A percentile compares a stretch with the other conserved stretches of the same genome.
Evolutionary conservation across 2,888 invertebrate genomes (phyloP).

Genomic region (Lumbricus terrestris): DNA sequence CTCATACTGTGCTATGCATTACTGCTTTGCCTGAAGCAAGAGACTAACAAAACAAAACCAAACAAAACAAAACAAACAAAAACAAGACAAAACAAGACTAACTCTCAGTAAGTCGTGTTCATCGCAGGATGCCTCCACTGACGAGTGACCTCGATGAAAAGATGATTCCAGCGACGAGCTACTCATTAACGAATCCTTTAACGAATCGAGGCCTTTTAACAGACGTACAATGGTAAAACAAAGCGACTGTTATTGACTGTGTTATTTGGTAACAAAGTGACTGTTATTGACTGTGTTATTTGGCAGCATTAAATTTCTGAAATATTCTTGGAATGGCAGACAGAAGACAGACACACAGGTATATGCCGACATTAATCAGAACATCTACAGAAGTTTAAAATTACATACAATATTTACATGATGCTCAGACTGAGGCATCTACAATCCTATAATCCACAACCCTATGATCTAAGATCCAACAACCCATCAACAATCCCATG

Average conservation of each 20-base stretch:
- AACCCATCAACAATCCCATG: too few species aligned
- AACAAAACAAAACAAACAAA: too few species aligned
- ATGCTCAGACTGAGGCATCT: too few species aligned
- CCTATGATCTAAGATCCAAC: too few species aligned
- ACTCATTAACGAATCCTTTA: slow-evolving; percentile 31
- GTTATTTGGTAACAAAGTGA: neutral
- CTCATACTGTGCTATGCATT: too few species aligned
- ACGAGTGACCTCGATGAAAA: slow-evolving; percentile 25
- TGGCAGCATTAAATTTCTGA: neutral
- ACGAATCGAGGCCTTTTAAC: slow-evolving; percentile 19
- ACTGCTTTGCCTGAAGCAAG: neutral
- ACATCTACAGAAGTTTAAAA: too few species aligned
- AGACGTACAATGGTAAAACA: neutral
- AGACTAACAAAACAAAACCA: neutral
- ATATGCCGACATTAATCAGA: too few species aligned
- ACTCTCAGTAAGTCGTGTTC: slow-evolving; percentile 28
- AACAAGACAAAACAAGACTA: neutral
- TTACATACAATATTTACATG: too few species aligned
- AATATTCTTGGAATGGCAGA: neutral
- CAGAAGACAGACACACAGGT: neutral
- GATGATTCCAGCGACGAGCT: slow-evolving; percentile 30
- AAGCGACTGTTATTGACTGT: neutral
- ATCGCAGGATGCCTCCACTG: slow-evolving; percentile 30
- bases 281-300: neutral
- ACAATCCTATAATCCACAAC: too few species aligned